Conservation (phyloP, 2,113 vertebrate species). For the Sceloporus tristichus region DNA sequence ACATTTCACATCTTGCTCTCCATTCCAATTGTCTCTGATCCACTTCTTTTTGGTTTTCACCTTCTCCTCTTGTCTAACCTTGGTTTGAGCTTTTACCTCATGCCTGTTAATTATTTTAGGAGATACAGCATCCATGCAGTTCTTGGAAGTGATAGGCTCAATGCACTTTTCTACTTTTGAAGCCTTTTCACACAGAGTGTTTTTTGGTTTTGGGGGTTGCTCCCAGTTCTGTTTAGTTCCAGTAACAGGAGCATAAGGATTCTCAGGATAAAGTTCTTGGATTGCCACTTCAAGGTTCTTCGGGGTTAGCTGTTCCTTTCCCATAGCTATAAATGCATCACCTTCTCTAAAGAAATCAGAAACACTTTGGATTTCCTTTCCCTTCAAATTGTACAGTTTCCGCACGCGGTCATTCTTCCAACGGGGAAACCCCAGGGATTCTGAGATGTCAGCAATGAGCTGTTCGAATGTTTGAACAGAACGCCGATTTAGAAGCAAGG, state of each 20-base stretch:
- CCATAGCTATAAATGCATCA: conserved; percentile 89
- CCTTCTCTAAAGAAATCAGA: conserved; percentile 93
- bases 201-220: conserved; percentile 79
- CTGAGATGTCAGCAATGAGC: conserved; percentile 90
- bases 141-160: conserved; percentile 61
- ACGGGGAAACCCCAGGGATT: conserved; percentile 91
- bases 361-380: conserved; percentile 82
- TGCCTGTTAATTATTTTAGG: conserved; percentile 47
- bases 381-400: conserved; percentile 89
- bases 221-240: conserved; percentile 79
- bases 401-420: conserved; percentile 92
- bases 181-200: conserved; percentile 75
- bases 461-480: conserved; percentile 93
- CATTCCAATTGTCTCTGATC: conserved; percentile 65
- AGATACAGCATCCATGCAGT: not conserved
- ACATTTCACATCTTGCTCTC: conserved; percentile 56
- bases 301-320: conserved; percentile 85
- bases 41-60: conserved; percentile 73
- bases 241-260: conserved; percentile 72
- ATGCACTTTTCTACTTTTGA: conserved; percentile 80
- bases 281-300: conserved; percentile 85
- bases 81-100: conserved; percentile 63
- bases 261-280: conserved; percentile 88
- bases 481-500: conserved; percentile 90
- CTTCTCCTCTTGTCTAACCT: conserved; percentile 69